These are phyloP conservation scores for Diorhabda sublineata DNA, from an alignment of 1,140 invertebrate species.

Conservation along the genomic window DNA sequence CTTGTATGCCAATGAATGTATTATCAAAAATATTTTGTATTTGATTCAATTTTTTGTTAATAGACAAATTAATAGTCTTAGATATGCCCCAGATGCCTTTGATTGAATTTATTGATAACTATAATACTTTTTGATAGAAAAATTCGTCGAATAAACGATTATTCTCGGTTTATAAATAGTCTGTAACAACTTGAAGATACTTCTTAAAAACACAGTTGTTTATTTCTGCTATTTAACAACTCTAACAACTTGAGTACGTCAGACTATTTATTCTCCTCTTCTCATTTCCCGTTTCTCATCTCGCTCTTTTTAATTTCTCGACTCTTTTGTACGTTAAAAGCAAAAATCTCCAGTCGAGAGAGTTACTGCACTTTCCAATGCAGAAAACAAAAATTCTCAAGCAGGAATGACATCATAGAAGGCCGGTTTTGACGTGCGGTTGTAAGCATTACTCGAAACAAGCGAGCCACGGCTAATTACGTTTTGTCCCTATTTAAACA, in stretches of 20 bases:
- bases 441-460: slow-evolving; percentile 7
- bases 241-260: background rate
- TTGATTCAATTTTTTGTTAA: too few species aligned
- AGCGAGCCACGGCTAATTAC: slow-evolving; percentile 13
- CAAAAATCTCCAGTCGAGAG: background rate
- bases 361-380: background rate
- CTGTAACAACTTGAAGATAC: too few species aligned
- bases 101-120: too few species aligned
- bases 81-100: too few species aligned
- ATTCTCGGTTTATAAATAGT: too few species aligned
- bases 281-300: background rate
- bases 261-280: slow-evolving; percentile 2
- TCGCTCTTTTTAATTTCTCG: background rate
- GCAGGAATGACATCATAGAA: slow-evolving; percentile 15
- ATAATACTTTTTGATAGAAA: too few species aligned
- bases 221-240: background rate
- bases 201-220: background rate
- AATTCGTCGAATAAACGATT: too few species aligned
- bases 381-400: background rate
- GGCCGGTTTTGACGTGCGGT: slow-evolving; percentile 10
- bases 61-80: too few species aligned
- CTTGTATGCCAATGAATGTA: too few species aligned
- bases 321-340: background rate
- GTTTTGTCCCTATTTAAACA: slow-evolving; percentile 20
- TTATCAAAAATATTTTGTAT: too few species aligned